phyloP scores from a whole-genome alignment of 2,888 invertebrate genomes.

The Apoda limacodes region DNA sequence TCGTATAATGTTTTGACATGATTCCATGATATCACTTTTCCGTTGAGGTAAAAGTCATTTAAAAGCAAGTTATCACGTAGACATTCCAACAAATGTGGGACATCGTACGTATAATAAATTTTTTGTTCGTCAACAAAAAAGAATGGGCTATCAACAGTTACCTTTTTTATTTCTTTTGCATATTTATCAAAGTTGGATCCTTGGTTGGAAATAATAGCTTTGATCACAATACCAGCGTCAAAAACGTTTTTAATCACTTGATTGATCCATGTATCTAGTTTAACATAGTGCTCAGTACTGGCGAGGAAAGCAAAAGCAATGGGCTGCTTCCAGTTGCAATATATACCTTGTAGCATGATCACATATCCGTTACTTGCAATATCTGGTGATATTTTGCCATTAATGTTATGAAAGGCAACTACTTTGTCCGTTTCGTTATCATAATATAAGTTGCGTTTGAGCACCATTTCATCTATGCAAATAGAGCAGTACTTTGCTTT shows the following conservation, averaged over 20 bases:
- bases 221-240: slow-evolving; percentile 18
- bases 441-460: slow-evolving; percentile 22
- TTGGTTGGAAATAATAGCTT: slow-evolving; percentile 22
- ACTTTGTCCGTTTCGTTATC: slow-evolving; percentile 20
- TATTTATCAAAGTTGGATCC: slow-evolving; percentile 22
- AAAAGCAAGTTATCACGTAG: slow-evolving; percentile 10
- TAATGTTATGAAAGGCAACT: slow-evolving; percentile 22
- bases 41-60: slow-evolving; percentile 6
- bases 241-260: slow-evolving; percentile 20
- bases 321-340: slow-evolving; percentile 22
- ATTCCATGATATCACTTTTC: slow-evolving; percentile 18
- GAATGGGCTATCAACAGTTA: slow-evolving; percentile 19
- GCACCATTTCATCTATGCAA: slow-evolving; percentile 21
- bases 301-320: slow-evolving; percentile 20
- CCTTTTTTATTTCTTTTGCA: slow-evolving; percentile 20
- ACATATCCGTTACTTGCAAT: slow-evolving; percentile 11
- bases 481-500: slow-evolving; percentile 21
- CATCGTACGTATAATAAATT: slow-evolving; percentile 20
- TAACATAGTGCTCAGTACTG: slow-evolving; percentile 14
- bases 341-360: slow-evolving; percentile 21
- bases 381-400: slow-evolving; percentile 15
- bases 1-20: slow-evolving; percentile 15
- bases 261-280: slow-evolving; percentile 20
- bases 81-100: slow-evolving; percentile 19
- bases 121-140: slow-evolving; percentile 10